phyloP scores from a whole-genome alignment of 1,140 invertebrate genomes.

The Diachasma alloeum region DNA sequence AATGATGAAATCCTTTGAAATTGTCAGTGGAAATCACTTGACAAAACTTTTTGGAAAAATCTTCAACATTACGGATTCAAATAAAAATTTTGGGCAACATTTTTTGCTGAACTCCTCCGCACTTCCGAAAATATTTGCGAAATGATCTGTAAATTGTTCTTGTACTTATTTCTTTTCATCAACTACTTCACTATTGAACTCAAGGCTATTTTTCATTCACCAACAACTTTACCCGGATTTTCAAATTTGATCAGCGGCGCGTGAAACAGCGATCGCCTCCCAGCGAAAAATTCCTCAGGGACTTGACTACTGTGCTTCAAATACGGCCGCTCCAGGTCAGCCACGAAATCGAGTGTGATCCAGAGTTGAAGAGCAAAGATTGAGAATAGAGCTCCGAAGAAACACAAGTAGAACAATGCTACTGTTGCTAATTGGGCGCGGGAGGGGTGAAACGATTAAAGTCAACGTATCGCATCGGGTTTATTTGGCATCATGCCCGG shows the following conservation, averaged over 20 bases:
- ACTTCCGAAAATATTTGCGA: too few relatives aligned
- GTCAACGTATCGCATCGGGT: too few relatives aligned
- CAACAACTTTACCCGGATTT: neutral
- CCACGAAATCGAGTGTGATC: conserved; percentile 41
- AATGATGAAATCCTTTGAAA: too few relatives aligned
- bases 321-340: conserved; percentile 39
- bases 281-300: neutral
- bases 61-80: too few relatives aligned
- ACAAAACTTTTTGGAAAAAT: too few relatives aligned
- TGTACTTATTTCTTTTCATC: too few relatives aligned
- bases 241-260: neutral
- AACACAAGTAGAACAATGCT: conserved; percentile 82
- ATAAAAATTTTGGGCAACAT: too few relatives aligned
- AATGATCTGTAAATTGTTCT: too few relatives aligned
- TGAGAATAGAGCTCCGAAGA: conserved; percentile 79
- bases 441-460: neutral
- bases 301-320: conserved; percentile 29
- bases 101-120: too few relatives aligned
- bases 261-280: neutral
- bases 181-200: neutral
- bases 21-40: too few relatives aligned
- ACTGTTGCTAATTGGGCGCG: conserved; percentile 71
- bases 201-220: neutral
- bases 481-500: too few relatives aligned
- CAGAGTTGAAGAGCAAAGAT: conserved; percentile 71